Evolutionary conservation across 2,888 invertebrate genomes (phyloP).

Genomic region (Caenorhabditis japonica): DNA sequence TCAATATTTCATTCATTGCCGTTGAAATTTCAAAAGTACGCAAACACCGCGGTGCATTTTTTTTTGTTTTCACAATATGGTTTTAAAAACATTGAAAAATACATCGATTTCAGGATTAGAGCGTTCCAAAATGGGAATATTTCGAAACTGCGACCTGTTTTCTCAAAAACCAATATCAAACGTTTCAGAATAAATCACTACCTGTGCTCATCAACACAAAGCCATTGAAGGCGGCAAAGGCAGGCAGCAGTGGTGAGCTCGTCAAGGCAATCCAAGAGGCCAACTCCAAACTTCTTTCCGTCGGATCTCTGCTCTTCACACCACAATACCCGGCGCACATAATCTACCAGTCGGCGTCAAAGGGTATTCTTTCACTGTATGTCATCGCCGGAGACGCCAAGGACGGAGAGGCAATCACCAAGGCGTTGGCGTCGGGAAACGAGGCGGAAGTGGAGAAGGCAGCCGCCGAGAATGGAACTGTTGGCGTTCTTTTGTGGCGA

Average conservation of each 20-base stretch:
- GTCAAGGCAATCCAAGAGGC: conserved; percentile 35
- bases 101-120: too few relatives aligned
- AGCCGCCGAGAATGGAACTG: conserved; percentile 33
- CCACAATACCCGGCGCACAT: conserved; percentile 38
- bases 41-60: too few relatives aligned
- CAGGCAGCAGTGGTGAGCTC: conserved; percentile 28
- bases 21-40: too few relatives aligned
- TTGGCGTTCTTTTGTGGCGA: conserved; percentile 50
- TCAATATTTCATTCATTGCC: too few relatives aligned
- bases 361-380: conserved; percentile 49
- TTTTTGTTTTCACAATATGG: too few relatives aligned
- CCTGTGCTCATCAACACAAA: conserved; percentile 29
- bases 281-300: conserved; percentile 3
- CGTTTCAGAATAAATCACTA: conserved; percentile 3
- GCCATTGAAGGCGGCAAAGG: conserved; percentile 22
- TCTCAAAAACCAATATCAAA: too few relatives aligned
- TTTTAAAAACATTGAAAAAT: too few relatives aligned
- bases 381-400: conserved; percentile 56
- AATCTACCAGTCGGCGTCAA: conserved; percentile 26
- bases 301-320: conserved; percentile 13
- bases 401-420: conserved; percentile 47
- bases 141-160: too few relatives aligned
- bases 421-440: conserved; percentile 43
- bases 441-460: conserved; percentile 46
- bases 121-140: too few relatives aligned